phyloP scores from a whole-genome alignment of 2,113 vertebrate genomes.

The Corynorhinus townsendii region DNA sequence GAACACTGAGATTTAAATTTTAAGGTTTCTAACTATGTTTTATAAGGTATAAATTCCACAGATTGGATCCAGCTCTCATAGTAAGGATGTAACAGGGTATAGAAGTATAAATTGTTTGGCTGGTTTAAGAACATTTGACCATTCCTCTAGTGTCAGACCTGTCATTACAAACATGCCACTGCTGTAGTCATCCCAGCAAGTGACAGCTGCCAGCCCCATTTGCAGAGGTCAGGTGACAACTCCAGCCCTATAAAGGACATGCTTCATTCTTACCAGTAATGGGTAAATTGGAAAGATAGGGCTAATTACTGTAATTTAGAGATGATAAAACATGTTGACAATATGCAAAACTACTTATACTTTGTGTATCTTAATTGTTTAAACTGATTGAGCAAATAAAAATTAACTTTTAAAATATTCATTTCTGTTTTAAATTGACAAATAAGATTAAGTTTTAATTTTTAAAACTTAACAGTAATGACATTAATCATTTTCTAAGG shows the following conservation, averaged over 20 bases:
- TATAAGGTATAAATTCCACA: background rate
- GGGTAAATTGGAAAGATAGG: background rate
- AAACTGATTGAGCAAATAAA: background rate
- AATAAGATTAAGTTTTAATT: slow-evolving; percentile 22
- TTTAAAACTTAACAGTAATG: background rate
- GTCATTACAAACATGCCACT: background rate
- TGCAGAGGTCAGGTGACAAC: background rate
- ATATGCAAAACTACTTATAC: background rate
- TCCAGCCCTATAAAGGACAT: background rate
- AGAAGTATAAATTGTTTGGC: background rate
- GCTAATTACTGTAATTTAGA: slow-evolving; percentile 1
- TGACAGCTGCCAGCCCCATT: background rate
- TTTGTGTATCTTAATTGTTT: slow-evolving; percentile 11
- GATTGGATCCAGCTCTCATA: background rate
- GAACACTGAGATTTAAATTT: background rate
- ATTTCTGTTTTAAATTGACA: slow-evolving; percentile 4
- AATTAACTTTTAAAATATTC: slow-evolving; percentile 14
- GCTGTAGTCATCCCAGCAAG: background rate
- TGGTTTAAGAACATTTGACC: background rate
- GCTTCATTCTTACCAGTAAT: slow-evolving; percentile 9
- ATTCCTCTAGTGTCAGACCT: background rate
- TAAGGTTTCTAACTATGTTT: background rate
- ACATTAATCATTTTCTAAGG: background rate
- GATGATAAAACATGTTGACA: slow-evolving; percentile 6
- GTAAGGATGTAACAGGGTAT: background rate